Evolutionary conservation across 2,888 invertebrate genomes (phyloP), one percentile per base, ranked within the genome.

Genomic region (Cephalotes varians): DNA sequence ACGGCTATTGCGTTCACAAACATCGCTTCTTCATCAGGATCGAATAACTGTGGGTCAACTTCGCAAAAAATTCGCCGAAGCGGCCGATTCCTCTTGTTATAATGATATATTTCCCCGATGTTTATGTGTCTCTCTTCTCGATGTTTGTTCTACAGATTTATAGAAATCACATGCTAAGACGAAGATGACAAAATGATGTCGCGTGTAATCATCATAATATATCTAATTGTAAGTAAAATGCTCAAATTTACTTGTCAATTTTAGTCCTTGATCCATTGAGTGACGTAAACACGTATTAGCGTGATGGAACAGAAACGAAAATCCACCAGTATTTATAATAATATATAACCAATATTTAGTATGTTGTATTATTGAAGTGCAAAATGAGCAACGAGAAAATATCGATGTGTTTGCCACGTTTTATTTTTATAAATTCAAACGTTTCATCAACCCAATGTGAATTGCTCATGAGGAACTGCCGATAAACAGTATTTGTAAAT

Each of bases 1-100:
- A 51, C 37, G 74, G 49, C 62, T 34, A 64, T 73, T 34, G 62
- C 21, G 21, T 60, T 44, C 69, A 49, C 44, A 69, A 77, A 67
- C 56, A 56, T 44, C 54, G 31, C 28, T 77, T 79, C 56, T 58
- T 79, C 56, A 31, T 9, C 31, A 56, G 21, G 44, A 69, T 69
- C 71, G 77, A 44, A 54, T 44, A 31, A 21, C 77, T 31, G 25
- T 40, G 54, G 18, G 34, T 56, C 25, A 77, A 77, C 56, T 69
- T 56, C 4, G 44, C 31, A 18, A 31, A 69, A 56, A 77, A 54
- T 34, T 34, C 51, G 25, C n/a, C 49, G 49, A 34, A 7, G 1
- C 28, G 18, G 2, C 44, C 54, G 76, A 65, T 76, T 58, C 6
- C 21, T 9, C 44, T 34, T 44, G 44, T 62, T 9, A 37, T 65